These are phyloP conservation scores for Lucinisca nassula DNA, from an alignment of 2,888 invertebrate genomes.

Conservation along the genomic window DNA sequence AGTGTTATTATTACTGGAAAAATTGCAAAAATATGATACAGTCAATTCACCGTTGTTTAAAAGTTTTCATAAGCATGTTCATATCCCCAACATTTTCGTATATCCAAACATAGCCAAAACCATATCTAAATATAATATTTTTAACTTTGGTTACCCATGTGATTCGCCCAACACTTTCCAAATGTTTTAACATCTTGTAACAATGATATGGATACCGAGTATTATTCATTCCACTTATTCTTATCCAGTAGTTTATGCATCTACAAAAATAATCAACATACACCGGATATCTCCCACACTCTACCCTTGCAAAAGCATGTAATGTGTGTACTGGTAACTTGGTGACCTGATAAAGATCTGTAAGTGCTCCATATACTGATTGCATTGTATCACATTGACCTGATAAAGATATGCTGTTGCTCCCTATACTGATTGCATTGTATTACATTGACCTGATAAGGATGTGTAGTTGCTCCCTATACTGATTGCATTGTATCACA, in stretches of 20 bases:
- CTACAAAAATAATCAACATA: background rate
- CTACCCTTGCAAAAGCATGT: background rate
- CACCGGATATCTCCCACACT: background rate
- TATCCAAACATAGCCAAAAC: background rate
- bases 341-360: no score
- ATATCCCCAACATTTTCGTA: background rate
- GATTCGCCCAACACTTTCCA: background rate
- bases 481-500: no score
- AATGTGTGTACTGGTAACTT: background rate
- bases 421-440: no score
- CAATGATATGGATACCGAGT: background rate
- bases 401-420: no score
- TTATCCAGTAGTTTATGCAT: background rate
- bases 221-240: background rate
- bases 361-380: no score
- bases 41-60: background rate
- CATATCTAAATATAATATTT: background rate
- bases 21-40: no score
- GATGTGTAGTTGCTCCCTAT: no score
- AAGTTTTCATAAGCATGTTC: background rate
- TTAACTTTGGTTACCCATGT: background rate
- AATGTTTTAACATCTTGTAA: background rate
- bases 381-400: no score
- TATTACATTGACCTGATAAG: no score
- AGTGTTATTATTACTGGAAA: no score